Evolutionary conservation across 2,113 vertebrate species (phyloP), one percentile per base, ranked within the genome.

Genomic region (Charadrius vociferus): DNA sequence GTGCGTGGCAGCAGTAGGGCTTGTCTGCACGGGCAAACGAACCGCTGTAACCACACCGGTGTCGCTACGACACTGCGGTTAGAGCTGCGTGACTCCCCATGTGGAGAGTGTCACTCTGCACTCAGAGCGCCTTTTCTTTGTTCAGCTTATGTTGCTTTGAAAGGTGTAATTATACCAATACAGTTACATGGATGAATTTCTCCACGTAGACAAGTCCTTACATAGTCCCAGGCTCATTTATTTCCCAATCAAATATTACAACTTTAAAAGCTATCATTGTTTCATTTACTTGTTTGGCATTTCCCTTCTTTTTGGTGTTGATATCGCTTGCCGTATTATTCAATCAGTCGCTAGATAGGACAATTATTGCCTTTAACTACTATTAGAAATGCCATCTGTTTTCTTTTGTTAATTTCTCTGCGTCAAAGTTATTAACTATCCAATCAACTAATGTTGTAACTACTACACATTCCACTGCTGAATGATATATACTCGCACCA

Each of bases 261-360:
- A 36, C 86, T 95, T 58, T 75, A 72, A 87, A 92, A 93, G 50
- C 70, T 47, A 79, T 81, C 22, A 8, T 91, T 82, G 74, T 96
- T 96, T 91, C 95, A 93, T 96, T 96, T 91, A n/a, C 80, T 86
- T 90, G 70, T 91, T 85, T 91, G 95, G 88, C 53, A 86, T 84
- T 95, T 85, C 36, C 89, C 93, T 94, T 82, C 72, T 37, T 43
- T 90, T 91, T 83, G 90, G 95, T 53, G 92, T 78, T 97, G 93
- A 96, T 93, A 79, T 90, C 73, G 66, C 95, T 90, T 94, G 98
- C 96, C 91, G 63, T 59, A 72, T n/a, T 92, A 77, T 87, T 96
- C 91, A 94, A 50, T 96, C 96, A 95, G 47, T 97, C 95, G 94
- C 97, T 94, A 93, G 91, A 86, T 87, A 77, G 88, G 97, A 96